These are phyloP conservation scores for Phycodurus eques DNA, from an alignment of 2,113 vertebrate genomes.

Conservation along the genomic window DNA sequence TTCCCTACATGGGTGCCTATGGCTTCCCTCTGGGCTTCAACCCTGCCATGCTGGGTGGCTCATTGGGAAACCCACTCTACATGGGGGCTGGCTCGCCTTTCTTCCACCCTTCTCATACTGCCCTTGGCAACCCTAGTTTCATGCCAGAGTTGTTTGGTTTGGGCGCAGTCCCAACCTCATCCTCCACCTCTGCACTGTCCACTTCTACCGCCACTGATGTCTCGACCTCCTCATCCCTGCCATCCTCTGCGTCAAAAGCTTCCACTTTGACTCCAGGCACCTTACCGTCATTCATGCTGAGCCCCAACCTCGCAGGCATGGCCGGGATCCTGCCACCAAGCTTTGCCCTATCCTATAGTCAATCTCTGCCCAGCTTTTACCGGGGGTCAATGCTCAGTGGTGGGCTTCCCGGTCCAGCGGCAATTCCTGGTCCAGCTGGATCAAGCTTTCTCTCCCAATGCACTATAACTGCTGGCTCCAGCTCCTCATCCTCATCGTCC, in stretches of 20 bases:
- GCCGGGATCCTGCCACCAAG: slow-evolving; percentile 80
- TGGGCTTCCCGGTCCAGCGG: slow-evolving; percentile 75
- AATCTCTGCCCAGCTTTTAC: slow-evolving; percentile 79
- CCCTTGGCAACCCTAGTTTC: slow-evolving; percentile 82
- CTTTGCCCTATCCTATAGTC: slow-evolving; percentile 86
- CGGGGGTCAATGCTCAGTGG: slow-evolving; percentile 63
- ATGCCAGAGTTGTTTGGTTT: slow-evolving; percentile 78
- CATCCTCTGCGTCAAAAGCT: slow-evolving; percentile 75
- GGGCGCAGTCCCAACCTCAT: slow-evolving; percentile 57
- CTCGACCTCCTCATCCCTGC: slow-evolving; percentile 68
- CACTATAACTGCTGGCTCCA: slow-evolving; percentile 68
- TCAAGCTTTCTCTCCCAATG: slow-evolving; percentile 85
- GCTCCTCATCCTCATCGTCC: slow-evolving; percentile 73
- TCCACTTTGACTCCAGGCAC: slow-evolving; percentile 80
- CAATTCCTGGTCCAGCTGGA: slow-evolving; percentile 84
- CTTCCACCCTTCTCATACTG: slow-evolving; percentile 79
- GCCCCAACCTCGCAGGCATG: slow-evolving; percentile 74
- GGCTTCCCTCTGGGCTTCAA: slow-evolving; percentile 83
- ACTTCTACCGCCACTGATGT: slow-evolving; percentile 42
- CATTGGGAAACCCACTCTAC: slow-evolving; percentile 83
- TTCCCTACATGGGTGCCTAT: slow-evolving; percentile 81
- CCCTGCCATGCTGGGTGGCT: slow-evolving; percentile 80
- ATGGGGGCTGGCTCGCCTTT: slow-evolving; percentile 83
- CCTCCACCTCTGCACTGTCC: slow-evolving; percentile 77
- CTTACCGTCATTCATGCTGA: slow-evolving; percentile 84